phyloP scores from a whole-genome alignment of 92 coral and sea anemone species.

The Parazoanthus atlanticus region DNA sequence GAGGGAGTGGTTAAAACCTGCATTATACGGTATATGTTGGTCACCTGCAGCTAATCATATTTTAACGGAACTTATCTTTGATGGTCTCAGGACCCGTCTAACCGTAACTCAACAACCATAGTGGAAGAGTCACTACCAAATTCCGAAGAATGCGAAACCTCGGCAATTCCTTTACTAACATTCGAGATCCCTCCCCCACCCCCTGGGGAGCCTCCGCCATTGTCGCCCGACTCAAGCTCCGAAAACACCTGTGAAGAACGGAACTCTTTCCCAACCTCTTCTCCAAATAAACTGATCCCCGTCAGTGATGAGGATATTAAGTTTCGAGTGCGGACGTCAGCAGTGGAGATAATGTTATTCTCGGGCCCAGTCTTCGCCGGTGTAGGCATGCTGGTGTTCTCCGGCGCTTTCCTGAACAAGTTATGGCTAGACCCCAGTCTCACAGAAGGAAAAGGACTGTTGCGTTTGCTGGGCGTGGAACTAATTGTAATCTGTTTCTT shows the following conservation, averaged over 20 bases:
- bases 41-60: not conserved
- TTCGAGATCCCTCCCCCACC: constrained; percentile 46
- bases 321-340: not conserved
- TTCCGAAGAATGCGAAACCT: not conserved
- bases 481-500: constrained; percentile 22
- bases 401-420: constrained; percentile 15
- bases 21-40: not conserved
- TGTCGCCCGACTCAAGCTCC: not conserved
- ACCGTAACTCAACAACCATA: constrained; percentile 27
- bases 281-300: not conserved
- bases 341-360: constrained; percentile 2
- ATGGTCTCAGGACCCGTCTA: constrained; percentile 13
- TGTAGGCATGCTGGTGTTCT: constrained; percentile 37
- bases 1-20: no score
- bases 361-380: constrained; percentile 16
- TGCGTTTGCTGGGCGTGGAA: constrained; percentile 33
- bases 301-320: not conserved
- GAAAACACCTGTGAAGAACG: not conserved
- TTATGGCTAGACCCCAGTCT: constrained; percentile 32
- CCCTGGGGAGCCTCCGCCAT: constrained; percentile 45
- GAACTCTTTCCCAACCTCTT: not conserved
- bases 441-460: constrained; percentile 4
- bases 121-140: not conserved
- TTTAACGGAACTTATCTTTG: not conserved
- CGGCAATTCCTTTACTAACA: not conserved